Evolutionary conservation across 2,797 vertebrate species (phyloP), one percentile per base, ranked within the genome.

Genomic region (Amazona ochrocephala): DNA sequence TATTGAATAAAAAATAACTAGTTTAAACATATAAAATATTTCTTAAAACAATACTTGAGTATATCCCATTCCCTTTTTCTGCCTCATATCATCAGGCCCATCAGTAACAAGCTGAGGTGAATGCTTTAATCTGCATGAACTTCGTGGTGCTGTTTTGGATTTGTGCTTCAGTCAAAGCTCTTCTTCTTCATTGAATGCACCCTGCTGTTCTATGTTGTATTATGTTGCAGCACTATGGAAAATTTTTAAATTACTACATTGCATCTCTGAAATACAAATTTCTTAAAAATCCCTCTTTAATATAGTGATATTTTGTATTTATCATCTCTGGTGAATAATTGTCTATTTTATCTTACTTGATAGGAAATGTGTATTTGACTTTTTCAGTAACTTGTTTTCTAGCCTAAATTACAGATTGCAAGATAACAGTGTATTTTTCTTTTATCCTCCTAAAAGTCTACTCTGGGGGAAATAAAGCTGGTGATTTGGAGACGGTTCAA

Each of bases 31-130:
- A 47, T 2, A 3, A 22, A 87, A 51, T 8, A 4, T 48, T 18
- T 39, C 20, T 56, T n/a, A 0, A 0, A 5, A 74, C 60, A 61
- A 37, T 53, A 5, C 6, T 5, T 13, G 11, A 60, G 0, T 34
- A 1, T 67, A n/a, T 53, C 26, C 21, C 34, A 19, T 84, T 78
- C 17, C 3, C 3, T 20, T 84, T 91, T 65, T 66, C 29, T 3
- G 2, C 17, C 14, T 71, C n/a, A 3, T n/a, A 13, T n/a, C 39
- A 1, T 58, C 39, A 68, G 44, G 29, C 6, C 7, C 24, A 34
- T 19, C 7, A 32, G 26, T 39, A 68, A 58, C 5, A 81, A 53
- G 17, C 8, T 37, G 80, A 75, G 19, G 5, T 61, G 26, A 75
- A 70, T 62, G 5, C 23, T 75, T 89, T 86, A 62, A 34, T 50